phyloP scores from a whole-genome alignment of 2,888 invertebrate species.

The Muschampia plurimacula region DNA sequence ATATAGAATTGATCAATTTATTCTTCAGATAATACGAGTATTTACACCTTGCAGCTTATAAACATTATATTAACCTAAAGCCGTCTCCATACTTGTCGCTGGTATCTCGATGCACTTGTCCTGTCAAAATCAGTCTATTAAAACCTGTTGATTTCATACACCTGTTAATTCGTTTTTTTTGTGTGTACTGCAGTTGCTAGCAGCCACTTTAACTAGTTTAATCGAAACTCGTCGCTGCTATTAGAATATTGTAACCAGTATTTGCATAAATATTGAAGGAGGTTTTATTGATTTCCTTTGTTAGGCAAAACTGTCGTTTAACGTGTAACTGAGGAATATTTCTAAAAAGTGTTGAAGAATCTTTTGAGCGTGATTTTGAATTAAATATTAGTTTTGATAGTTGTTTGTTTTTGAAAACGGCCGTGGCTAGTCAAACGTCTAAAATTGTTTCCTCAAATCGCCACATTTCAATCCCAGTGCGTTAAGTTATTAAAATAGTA shows the following conservation, averaged over 20 bases:
- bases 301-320: neutral
- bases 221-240: constrained; percentile 37
- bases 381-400: too few species aligned
- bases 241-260: constrained; percentile 33
- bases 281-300: constrained; percentile 33
- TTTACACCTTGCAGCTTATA: too few species aligned
- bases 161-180: constrained; percentile 55
- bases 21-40: too few species aligned
- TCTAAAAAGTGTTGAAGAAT: neutral
- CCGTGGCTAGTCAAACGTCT: too few species aligned
- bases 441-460: too few species aligned
- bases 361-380: too few species aligned
- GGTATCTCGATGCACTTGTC: constrained; percentile 51
- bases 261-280: constrained; percentile 30
- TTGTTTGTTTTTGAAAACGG: neutral
- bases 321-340: neutral
- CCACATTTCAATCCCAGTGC: too few species aligned
- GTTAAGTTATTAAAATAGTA: too few species aligned
- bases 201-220: constrained; percentile 35
- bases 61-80: neutral
- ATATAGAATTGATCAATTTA: too few species aligned
- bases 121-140: constrained; percentile 67
- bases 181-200: constrained; percentile 38
- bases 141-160: constrained; percentile 58
- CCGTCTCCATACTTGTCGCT: constrained; percentile 32